These are phyloP conservation scores for Pharmacophagus antenor DNA, from an alignment of 2,888 invertebrate genomes.

Conservation along the genomic window DNA sequence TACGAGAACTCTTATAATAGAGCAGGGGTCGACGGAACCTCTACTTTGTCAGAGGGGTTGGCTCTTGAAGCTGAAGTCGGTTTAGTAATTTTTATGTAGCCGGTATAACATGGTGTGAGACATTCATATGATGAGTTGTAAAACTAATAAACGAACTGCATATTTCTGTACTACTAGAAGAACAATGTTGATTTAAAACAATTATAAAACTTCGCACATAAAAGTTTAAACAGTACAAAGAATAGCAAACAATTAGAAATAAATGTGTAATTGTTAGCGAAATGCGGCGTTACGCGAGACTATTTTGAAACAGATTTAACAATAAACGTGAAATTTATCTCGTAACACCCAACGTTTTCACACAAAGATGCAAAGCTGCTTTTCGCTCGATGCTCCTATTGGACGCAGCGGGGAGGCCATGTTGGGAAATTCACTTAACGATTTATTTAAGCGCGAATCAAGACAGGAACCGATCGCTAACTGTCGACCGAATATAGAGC, in stretches of 20 bases:
- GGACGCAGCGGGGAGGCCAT: slow-evolving; percentile 64
- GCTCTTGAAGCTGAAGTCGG: slow-evolving; percentile 21
- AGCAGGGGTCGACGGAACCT: slow-evolving; percentile 64
- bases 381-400: slow-evolving; percentile 47
- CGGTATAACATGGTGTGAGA: background rate
- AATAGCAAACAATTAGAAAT: too few relatives aligned
- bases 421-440: slow-evolving; percentile 72
- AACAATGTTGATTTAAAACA: background rate
- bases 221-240: background rate
- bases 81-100: slow-evolving; percentile 20
- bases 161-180: background rate
- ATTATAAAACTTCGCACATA: background rate
- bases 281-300: background rate
- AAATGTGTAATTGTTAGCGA: background rate
- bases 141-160: too few relatives aligned
- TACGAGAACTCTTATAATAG: slow-evolving; percentile 63
- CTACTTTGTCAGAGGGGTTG: slow-evolving; percentile 29
- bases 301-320: slow-evolving; percentile 25
- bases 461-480: slow-evolving; percentile 44
- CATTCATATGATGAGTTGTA: too few relatives aligned
- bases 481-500: background rate
- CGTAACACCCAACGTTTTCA: slow-evolving; percentile 62
- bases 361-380: slow-evolving; percentile 48
- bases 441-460: slow-evolving; percentile 62
- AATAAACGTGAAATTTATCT: slow-evolving; percentile 53